phyloP scores from a whole-genome alignment of 2,113 vertebrate genomes.

The Thymallus thymallus region DNA sequence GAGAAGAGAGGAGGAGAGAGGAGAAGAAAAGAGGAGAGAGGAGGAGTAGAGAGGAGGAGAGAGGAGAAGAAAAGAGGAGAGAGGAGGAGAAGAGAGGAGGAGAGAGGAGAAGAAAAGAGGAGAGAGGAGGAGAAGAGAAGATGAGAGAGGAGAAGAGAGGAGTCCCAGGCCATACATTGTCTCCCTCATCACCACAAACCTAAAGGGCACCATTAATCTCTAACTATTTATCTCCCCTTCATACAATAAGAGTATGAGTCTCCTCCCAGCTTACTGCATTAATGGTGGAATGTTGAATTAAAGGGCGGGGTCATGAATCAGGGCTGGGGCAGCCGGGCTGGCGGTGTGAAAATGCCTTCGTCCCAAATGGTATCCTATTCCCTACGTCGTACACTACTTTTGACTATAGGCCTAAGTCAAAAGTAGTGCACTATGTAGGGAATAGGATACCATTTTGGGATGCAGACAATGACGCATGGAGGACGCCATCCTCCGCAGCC shows the following conservation, averaged over 20 bases:
- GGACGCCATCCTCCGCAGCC: not conserved
- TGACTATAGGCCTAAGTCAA: too few species aligned
- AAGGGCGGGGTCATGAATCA: slow-evolving; percentile 7
- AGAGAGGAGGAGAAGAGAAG: not conserved
- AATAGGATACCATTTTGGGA: not conserved
- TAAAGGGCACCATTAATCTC: slow-evolving; percentile 16
- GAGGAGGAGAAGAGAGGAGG: not conserved
- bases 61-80: too few species aligned
- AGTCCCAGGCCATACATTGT: slow-evolving; percentile 9
- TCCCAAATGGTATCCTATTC: too few species aligned
- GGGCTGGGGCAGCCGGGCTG: not conserved
- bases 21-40: too few species aligned
- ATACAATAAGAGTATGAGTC: not conserved
- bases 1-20: not conserved
- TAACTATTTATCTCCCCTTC: slow-evolving; percentile 1
- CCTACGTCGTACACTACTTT: too few species aligned
- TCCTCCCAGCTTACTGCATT: not conserved
- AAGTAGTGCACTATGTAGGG: not conserved
- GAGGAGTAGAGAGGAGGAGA: not conserved
- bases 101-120: not conserved
- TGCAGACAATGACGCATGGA: not conserved
- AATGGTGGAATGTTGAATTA: slow-evolving; percentile 32
- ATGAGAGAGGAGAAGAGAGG: not conserved
- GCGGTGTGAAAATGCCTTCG: not conserved
- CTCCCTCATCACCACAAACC: not conserved